These are phyloP conservation scores for Turritopsis dohrnii DNA, from an alignment of 30 jellyfish, hydroid and myxozoan species.

Conservation along the genomic window DNA sequence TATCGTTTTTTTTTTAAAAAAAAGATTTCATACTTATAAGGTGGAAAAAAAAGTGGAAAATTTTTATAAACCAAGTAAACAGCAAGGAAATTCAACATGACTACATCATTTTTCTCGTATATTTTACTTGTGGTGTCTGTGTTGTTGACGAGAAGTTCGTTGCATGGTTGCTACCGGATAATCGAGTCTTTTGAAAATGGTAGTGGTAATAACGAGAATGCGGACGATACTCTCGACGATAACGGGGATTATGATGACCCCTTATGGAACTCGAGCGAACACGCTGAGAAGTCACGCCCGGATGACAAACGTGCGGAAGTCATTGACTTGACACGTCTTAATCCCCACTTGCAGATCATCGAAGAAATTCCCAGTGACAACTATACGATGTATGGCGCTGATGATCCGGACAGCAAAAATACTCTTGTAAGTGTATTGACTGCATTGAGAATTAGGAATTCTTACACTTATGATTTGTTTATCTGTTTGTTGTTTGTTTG, in stretches of 20 bases:
- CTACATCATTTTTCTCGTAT: background rate
- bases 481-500: background rate
- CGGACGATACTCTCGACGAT: background rate
- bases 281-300: background rate
- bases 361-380: background rate
- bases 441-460: too few species aligned
- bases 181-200: background rate
- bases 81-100: too few species aligned
- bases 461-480: too few species aligned
- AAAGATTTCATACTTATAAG: too few species aligned
- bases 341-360: background rate
- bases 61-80: too few species aligned
- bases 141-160: background rate
- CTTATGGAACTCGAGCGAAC: background rate
- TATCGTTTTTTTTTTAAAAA: too few species aligned
- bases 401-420: background rate
- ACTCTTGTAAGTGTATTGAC: background rate
- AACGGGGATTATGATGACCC: background rate
- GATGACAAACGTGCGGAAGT: background rate
- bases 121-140: background rate
- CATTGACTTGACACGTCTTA: background rate
- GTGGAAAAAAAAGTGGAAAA: too few species aligned
- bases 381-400: background rate
- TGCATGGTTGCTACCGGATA: background rate
- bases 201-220: background rate